Conservation (phyloP, 2,113 vertebrate species). For the Coregonus clupeaformis region DNA sequence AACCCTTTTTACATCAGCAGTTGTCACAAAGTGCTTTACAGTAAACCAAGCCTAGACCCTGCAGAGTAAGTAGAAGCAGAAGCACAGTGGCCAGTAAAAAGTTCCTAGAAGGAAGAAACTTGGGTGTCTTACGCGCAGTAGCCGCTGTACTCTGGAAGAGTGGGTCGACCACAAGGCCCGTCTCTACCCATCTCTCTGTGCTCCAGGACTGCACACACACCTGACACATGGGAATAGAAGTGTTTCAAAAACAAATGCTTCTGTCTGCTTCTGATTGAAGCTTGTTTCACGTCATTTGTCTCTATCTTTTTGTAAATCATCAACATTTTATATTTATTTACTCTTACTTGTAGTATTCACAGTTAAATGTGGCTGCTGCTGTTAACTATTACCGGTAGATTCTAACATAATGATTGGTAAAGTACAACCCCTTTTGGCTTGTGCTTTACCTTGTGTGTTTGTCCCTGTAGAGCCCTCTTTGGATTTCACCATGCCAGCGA, state of each 20-base stretch:
- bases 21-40: too few relatives aligned
- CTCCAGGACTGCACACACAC: conserved; percentile 67
- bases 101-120: neutral
- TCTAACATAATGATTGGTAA: neutral
- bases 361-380: too few relatives aligned
- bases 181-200: conserved; percentile 59
- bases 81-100: neutral
- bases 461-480: conserved; percentile 4
- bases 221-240: conserved; percentile 34
- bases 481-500: conserved; percentile 45
- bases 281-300: too few relatives aligned
- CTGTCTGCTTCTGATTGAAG: too few relatives aligned
- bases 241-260: neutral
- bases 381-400: neutral
- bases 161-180: conserved; percentile 58
- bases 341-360: too few relatives aligned
- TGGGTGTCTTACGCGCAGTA: conserved; percentile 66
- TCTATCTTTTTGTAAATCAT: too few relatives aligned
- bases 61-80: too few relatives aligned
- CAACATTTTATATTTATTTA: too few relatives aligned
- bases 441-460: conserved; percentile 29
- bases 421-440: neutral
- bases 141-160: conserved; percentile 41
- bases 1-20: neutral
- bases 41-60: too few relatives aligned